Evolutionary conservation across 30 jellyfish, hydroid and myxozoan genomes (phyloP).

Genomic region (Sanderia malayensis): DNA sequence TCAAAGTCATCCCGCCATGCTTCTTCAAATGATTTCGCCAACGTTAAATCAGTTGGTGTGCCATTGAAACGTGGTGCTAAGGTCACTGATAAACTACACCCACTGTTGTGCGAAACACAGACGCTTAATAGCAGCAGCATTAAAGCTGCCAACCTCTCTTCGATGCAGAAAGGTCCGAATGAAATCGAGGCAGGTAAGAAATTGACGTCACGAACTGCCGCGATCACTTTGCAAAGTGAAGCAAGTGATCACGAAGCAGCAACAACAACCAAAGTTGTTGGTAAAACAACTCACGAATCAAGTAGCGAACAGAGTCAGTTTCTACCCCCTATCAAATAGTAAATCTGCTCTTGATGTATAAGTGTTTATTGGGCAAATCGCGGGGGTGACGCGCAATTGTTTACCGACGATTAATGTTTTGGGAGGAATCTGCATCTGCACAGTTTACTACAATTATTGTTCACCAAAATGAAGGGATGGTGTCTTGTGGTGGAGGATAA

Average conservation of each 20-base stretch:
- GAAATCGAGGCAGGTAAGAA: conserved; percentile 26
- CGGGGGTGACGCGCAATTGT: too few relatives aligned
- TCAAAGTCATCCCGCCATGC: conserved; percentile 23
- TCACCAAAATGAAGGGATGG: too few relatives aligned
- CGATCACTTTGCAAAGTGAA: conserved; percentile 41
- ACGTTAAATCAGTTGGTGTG: conserved; percentile 16
- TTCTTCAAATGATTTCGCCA: neutral
- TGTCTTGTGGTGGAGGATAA: too few relatives aligned
- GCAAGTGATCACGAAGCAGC: neutral
- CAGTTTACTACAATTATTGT: too few relatives aligned
- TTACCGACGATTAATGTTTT: too few relatives aligned
- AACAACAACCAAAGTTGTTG: conserved; percentile 9
- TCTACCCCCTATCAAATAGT: conserved; percentile 62
- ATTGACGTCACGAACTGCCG: conserved; percentile 44
- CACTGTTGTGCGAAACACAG: conserved; percentile 32
- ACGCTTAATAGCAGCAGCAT: conserved; percentile 12
- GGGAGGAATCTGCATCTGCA: too few relatives aligned
- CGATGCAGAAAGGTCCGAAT: too few relatives aligned
- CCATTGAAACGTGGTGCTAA: conserved; percentile 49
- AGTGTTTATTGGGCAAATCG: too few relatives aligned
- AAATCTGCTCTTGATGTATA: neutral
- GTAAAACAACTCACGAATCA: conserved; percentile 27
- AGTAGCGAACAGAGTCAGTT: conserved; percentile 52
- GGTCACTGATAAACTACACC: conserved; percentile 55
- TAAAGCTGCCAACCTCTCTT: neutral